phyloP scores from a whole-genome alignment of 2,888 invertebrate genomes.

The Slavum lentiscoides region DNA sequence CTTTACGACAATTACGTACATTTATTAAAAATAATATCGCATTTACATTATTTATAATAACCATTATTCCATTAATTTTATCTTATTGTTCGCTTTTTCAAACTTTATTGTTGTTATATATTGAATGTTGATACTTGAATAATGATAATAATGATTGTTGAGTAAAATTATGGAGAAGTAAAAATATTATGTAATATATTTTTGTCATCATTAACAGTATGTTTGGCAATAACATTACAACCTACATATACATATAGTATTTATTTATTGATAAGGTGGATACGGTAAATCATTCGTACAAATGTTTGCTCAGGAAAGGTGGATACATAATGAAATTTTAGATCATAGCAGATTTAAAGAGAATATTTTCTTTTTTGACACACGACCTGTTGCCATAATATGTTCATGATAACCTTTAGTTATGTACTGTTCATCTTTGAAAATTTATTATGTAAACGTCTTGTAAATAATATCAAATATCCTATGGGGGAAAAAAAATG shows the following conservation, averaged over 20 bases:
- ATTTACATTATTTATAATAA: slow-evolving; percentile 41
- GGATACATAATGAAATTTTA: too few relatives aligned
- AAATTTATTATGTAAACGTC: too few relatives aligned
- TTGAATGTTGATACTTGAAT: slow-evolving; percentile 27
- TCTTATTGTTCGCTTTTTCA: slow-evolving; percentile 46
- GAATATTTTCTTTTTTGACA: too few relatives aligned
- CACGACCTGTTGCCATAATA: too few relatives aligned
- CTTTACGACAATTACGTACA: slow-evolving; percentile 28
- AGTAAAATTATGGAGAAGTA: slow-evolving; percentile 33
- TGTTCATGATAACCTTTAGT: too few relatives aligned
- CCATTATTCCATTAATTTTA: slow-evolving; percentile 49
- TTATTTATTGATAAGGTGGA: neutral
- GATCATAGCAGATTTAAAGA: too few relatives aligned
- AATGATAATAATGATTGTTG: slow-evolving; percentile 22
- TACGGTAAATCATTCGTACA: too few relatives aligned
- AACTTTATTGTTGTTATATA: slow-evolving; percentile 49
- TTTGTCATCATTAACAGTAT: slow-evolving; percentile 35
- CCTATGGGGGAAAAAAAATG: too few relatives aligned
- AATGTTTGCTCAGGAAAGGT: too few relatives aligned
- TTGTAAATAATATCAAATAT: too few relatives aligned
- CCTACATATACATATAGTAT: neutral
- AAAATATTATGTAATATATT: slow-evolving; percentile 41
- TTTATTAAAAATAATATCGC: slow-evolving; percentile 35
- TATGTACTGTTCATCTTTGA: too few relatives aligned
- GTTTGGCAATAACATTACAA: slow-evolving; percentile 23